phyloP scores from a whole-genome alignment of 2,113 vertebrate species.

The Dromiciops gliroides region DNA sequence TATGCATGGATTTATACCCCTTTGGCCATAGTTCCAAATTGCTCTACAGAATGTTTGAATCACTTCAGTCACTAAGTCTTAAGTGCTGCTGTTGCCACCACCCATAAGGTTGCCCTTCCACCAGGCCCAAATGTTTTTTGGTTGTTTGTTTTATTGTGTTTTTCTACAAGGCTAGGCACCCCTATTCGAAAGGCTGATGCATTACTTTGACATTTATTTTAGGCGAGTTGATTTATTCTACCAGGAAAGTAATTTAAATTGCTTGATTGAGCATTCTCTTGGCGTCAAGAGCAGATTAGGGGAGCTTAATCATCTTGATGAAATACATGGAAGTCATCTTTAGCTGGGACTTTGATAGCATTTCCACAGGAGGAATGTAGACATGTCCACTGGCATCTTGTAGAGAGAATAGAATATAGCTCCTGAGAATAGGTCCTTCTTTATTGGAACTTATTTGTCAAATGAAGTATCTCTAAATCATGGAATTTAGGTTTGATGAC shows the following conservation, averaged over 20 bases:
- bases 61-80: background rate
- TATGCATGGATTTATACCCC: too few relatives aligned
- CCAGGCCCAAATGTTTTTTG: background rate
- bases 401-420: background rate
- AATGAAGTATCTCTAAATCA: background rate
- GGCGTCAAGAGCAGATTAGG: background rate
- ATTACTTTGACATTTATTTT: background rate
- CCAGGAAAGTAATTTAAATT: background rate
- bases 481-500: background rate
- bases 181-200: background rate
- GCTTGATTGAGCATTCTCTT: background rate
- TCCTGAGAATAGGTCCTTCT: background rate
- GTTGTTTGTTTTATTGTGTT: background rate
- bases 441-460: background rate
- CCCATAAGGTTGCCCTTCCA: background rate
- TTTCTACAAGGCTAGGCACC: background rate
- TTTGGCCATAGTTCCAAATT: too few relatives aligned
- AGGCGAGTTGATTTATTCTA: background rate
- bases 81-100: background rate
- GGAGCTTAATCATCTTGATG: background rate
- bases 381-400: background rate
- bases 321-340: background rate
- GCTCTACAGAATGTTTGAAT: too few relatives aligned
- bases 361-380: background rate
- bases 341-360: background rate